Percentiles rank a stretch among this genome's conserved stretches.
These are phyloP conservation scores for Menidia beryllina DNA, from an alignment of 2,113 vertebrate genomes.

Conservation along the genomic window DNA sequence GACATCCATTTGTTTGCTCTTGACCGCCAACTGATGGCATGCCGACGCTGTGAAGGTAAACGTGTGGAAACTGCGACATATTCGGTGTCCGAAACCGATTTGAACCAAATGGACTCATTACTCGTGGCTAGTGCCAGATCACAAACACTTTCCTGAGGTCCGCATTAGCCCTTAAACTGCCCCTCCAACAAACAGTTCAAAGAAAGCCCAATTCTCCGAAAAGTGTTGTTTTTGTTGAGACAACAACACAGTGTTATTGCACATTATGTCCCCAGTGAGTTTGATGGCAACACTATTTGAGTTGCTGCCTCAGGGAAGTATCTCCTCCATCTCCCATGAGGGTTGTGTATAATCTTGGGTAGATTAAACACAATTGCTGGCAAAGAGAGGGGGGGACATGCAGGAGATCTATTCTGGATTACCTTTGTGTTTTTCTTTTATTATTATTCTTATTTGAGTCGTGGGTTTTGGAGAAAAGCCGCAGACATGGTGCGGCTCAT, in stretches of 20 bases:
- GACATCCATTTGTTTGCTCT: too few relatives aligned
- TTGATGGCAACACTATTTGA: conserved; percentile 64
- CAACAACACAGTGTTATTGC: conserved; percentile 28
- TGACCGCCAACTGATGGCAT: too few relatives aligned
- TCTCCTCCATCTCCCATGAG: conserved; percentile 36
- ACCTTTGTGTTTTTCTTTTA: conserved; percentile 12
- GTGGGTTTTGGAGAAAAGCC: neutral
- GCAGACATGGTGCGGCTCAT: neutral
- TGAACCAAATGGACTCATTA: too few relatives aligned
- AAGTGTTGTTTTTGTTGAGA: conserved; percentile 20
- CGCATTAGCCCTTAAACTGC: conserved; percentile 25
- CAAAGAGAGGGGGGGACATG: conserved; percentile 34
- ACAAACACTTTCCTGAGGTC: neutral
- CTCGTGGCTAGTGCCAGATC: too few relatives aligned
- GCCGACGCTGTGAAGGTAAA: too few relatives aligned
- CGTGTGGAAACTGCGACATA: too few relatives aligned
- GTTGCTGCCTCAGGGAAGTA: conserved; percentile 63
- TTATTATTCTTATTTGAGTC: neutral
- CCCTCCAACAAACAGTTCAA: conserved; percentile 40
- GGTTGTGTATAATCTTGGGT: conserved; percentile 27
- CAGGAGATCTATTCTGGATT: conserved; percentile 21
- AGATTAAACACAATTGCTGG: conserved; percentile 60
- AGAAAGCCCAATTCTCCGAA: conserved; percentile 10
- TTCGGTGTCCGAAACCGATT: too few relatives aligned
- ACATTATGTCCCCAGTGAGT: conserved; percentile 46